Conservation (phyloP, 2,888 invertebrate genomes). For the Drosophila mimica region DNA sequence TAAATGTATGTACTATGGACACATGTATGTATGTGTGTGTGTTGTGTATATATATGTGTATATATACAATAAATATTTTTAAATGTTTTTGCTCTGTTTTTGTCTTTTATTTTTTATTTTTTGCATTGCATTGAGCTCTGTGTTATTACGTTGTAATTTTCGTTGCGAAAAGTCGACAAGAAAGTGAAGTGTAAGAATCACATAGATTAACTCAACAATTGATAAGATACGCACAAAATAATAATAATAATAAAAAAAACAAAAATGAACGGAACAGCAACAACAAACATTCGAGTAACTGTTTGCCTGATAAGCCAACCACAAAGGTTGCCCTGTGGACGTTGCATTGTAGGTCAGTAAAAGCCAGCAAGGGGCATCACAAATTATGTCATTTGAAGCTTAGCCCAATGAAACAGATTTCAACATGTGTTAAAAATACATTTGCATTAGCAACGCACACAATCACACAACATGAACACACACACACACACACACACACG, state of each 20-base stretch:
- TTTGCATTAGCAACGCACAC: slow-evolving; percentile 49
- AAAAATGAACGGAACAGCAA: background rate
- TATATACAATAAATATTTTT: slow-evolving; percentile 68
- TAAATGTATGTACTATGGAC: slow-evolving; percentile 25
- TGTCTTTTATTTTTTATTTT: slow-evolving; percentile 38
- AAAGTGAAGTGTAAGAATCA: slow-evolving; percentile 70
- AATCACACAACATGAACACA: slow-evolving; percentile 16
- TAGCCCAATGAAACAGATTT: slow-evolving; percentile 74
- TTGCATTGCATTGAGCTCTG: slow-evolving; percentile 49
- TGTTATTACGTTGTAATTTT: slow-evolving; percentile 73
- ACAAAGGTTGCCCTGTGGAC: slow-evolving; percentile 26
- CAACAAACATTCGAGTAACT: slow-evolving; percentile 24
- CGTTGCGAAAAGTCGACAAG: slow-evolving; percentile 70
- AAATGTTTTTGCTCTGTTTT: slow-evolving; percentile 56
- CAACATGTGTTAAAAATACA: slow-evolving; percentile 67
- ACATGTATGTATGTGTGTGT: slow-evolving; percentile 2
- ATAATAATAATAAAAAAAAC: slow-evolving; percentile 8
- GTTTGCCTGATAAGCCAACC: slow-evolving; percentile 37
- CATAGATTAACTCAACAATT: slow-evolving; percentile 57
- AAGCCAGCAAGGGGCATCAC: slow-evolving; percentile 34
- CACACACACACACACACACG: slow-evolving; percentile 1
- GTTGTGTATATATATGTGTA: slow-evolving; percentile 15
- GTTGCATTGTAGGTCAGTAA: slow-evolving; percentile 65
- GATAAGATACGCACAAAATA: slow-evolving; percentile 61
- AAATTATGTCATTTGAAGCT: slow-evolving; percentile 66